Percentiles rank a stretch among this genome's conserved stretches.
Evolutionary conservation across 2,888 invertebrate genomes (phyloP).

Genomic region (Melanophora roralis): DNA sequence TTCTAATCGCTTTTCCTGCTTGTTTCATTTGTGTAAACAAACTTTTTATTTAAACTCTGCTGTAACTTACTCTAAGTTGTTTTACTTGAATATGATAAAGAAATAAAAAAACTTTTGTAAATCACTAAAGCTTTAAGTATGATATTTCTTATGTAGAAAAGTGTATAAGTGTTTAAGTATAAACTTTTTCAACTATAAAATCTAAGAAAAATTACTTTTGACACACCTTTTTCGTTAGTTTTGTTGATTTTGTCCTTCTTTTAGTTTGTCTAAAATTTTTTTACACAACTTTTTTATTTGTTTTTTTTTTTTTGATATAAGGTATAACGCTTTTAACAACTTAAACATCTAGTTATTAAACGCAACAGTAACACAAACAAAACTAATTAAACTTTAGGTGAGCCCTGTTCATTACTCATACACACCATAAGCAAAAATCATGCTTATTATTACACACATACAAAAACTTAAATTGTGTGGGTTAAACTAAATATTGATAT

Average conservation of each 20-base stretch:
- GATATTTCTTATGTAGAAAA: too few relatives aligned
- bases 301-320: constrained; percentile 20
- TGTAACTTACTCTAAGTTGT: too few relatives aligned
- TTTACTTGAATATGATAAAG: too few relatives aligned
- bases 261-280: not conserved
- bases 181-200: constrained; percentile 36
- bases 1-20: too few relatives aligned
- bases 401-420: constrained; percentile 8
- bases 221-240: constrained; percentile 43
- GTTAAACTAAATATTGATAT: too few relatives aligned
- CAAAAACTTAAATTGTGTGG: too few relatives aligned
- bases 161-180: not conserved
- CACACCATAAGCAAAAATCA: too few relatives aligned
- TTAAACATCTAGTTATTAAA: constrained; percentile 42
- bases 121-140: too few relatives aligned
- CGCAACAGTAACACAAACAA: not conserved
- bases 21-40: too few relatives aligned
- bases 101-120: too few relatives aligned
- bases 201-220: constrained; percentile 51
- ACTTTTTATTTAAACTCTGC: too few relatives aligned
- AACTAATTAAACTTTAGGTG: constrained; percentile 37
- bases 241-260: not conserved
- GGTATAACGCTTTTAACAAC: constrained; percentile 40
- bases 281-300: not conserved
- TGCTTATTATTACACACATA: too few relatives aligned